Base-by-base conservation (phyloP, 1,140 invertebrate genomes). In the Drosophila busckii region DNA sequence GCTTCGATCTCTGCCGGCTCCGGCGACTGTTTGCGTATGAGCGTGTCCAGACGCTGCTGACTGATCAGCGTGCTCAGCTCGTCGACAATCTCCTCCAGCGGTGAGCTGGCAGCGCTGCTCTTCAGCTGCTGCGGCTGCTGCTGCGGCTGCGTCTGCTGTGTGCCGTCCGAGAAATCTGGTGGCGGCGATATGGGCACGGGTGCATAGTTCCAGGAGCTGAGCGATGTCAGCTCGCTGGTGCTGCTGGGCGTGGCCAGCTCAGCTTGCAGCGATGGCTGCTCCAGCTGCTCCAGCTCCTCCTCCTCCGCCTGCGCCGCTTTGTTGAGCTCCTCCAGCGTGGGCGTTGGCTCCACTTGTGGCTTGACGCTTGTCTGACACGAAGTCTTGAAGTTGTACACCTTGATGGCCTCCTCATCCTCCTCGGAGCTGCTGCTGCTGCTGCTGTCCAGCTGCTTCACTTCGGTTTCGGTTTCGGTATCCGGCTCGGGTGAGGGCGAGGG, bases 301-400 rank as follows among this genome's bases (percentile, higher is more conserved):
- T 8, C 9, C 7, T 50, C 32, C 1, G 44, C 52, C 1, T 60
- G 5, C 19, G 38, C 5, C 13, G 46, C 55, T 7, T 41, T 55
- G 1, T 38, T 53, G 7, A 85, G 17, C 10, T 82, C 80, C 7
- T 65, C 82, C 38, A 84, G 37, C 29, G 66, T 70, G 22, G 38
- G 55, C 29, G 50, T 19, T n/a, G 55, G 6, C n/a, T 23, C 35
- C 9, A 35, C 44, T 3, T 22, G 23, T 13, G 44, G 20, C 38
- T 82, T 71, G 25, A 70, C 55, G 2, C 82, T 63, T 2, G 85
- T 87, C 62, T 87, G 63, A 20, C 86, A 70, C 13, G 84, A 82
- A 6, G 86, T 63, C 61, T 86, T 87, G 3, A 87, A 84, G 34
- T 87, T 86, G 19, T 87, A 87, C 40, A 87, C 78, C 19, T 87